These are phyloP conservation scores for Labroides dimidiatus DNA, from an alignment of 2,797 vertebrate species.

Conservation along the genomic window DNA sequence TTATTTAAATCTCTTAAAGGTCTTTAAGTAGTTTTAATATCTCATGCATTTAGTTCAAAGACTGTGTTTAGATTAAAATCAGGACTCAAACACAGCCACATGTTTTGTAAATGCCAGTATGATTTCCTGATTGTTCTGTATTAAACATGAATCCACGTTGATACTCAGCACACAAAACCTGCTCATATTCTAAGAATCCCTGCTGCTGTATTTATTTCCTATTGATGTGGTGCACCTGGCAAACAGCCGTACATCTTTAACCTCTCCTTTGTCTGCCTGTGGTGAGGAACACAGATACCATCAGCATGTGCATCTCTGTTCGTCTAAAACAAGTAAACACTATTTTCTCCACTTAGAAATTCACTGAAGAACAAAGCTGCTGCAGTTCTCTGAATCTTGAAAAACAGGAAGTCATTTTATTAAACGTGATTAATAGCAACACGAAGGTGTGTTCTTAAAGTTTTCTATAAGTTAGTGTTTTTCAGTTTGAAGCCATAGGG, in stretches of 20 bases:
- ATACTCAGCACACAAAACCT: neutral
- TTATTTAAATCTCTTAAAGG: too few species aligned
- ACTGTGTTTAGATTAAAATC: neutral
- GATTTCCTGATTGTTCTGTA: neutral
- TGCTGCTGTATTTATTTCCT: constrained; percentile 42
- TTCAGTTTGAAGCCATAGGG: neutral
- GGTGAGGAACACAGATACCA: constrained; percentile 40
- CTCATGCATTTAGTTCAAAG: too few species aligned
- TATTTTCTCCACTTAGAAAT: neutral
- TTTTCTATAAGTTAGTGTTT: too few species aligned
- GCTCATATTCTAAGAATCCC: constrained; percentile 19
- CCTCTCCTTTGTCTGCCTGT: constrained; percentile 33
- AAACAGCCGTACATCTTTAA: constrained; percentile 17
- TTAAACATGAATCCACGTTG: constrained; percentile 5
- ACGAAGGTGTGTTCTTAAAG: neutral
- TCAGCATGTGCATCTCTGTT: constrained; percentile 31
- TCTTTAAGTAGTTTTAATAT: too few species aligned
- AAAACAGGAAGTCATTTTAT: too few species aligned
- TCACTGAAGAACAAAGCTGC: constrained; percentile 3
- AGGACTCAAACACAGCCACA: neutral
- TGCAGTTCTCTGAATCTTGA: neutral
- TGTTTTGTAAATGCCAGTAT: neutral
- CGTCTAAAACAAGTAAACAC: constrained; percentile 27
- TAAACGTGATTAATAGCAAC: neutral
- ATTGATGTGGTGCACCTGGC: constrained; percentile 37